Evolutionary conservation across 2,113 vertebrate species (phyloP).

Genomic region (Dinomys branickii): DNA sequence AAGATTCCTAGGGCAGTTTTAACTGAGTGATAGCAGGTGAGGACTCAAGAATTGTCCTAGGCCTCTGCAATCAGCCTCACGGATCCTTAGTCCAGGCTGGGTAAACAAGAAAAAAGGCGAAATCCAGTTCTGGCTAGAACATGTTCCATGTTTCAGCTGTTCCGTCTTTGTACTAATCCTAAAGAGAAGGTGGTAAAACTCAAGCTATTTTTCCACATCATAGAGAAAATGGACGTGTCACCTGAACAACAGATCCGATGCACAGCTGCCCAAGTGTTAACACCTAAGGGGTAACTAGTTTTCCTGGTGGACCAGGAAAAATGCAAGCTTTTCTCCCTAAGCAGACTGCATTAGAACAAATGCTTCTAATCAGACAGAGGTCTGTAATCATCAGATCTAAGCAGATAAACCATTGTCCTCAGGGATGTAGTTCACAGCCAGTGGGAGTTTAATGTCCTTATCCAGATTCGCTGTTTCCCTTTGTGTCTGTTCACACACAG

Average conservation of each 20-base stretch:
- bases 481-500: not conserved
- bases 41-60: not conserved
- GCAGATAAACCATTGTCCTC: not conserved
- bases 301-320: not conserved
- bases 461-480: not conserved
- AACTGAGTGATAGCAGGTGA: not conserved
- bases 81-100: not conserved
- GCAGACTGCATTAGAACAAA: not conserved
- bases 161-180: not conserved
- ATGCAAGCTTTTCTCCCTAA: not conserved
- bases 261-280: not conserved
- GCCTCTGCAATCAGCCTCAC: not conserved
- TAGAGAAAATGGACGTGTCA: not conserved
- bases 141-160: not conserved
- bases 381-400: not conserved
- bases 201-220: not conserved
- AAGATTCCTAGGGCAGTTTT: not conserved
- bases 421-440: not conserved
- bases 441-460: not conserved
- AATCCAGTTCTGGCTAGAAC: not conserved
- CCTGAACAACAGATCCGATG: rapidly evolving
- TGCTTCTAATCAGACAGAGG: not conserved
- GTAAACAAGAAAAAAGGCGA: not conserved
- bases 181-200: not conserved
- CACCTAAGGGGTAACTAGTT: not conserved